phyloP scores from a whole-genome alignment of 2,888 invertebrate genomes.

The Acrobasis repandana region DNA sequence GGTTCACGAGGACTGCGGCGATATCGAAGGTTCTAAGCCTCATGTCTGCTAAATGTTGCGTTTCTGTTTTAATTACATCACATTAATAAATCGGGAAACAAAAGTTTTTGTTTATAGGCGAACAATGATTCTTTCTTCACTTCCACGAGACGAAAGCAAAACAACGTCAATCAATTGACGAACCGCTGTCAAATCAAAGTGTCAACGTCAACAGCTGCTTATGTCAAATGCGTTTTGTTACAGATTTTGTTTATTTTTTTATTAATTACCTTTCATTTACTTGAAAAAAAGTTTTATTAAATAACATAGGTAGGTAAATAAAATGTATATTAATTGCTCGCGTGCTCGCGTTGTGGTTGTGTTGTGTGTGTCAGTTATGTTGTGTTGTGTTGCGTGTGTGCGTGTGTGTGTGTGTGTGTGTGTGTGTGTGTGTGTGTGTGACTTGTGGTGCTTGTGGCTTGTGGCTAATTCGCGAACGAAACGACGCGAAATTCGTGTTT shows the following conservation, averaged over 20 bases:
- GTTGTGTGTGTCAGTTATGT: too few species aligned
- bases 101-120: slow-evolving; percentile 44
- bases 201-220: slow-evolving; percentile 9
- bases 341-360: too few species aligned
- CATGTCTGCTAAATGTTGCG: slow-evolving; percentile 47
- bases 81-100: slow-evolving; percentile 45
- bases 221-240: slow-evolving; percentile 1
- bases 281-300: too few species aligned
- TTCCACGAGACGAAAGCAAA: slow-evolving; percentile 53
- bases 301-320: too few species aligned
- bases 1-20: slow-evolving; percentile 58
- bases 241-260: background rate
- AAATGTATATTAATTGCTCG: too few species aligned
- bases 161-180: slow-evolving; percentile 43
- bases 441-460: too few species aligned
- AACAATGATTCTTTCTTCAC: slow-evolving; percentile 45
- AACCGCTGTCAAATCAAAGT: background rate
- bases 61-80: slow-evolving; percentile 59
- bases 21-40: slow-evolving; percentile 56
- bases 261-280: too few species aligned
- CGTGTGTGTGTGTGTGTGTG: too few species aligned
- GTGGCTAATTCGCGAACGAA: too few species aligned
- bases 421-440: too few species aligned
- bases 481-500: too few species aligned
- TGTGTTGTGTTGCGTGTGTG: too few species aligned